A percentile compares a stretch with the other conserved stretches of the same genome.
These are phyloP conservation scores for Bursaphelenchus mucronatus DNA, from an alignment of 1,140 invertebrate genomes.

Conservation along the genomic window DNA sequence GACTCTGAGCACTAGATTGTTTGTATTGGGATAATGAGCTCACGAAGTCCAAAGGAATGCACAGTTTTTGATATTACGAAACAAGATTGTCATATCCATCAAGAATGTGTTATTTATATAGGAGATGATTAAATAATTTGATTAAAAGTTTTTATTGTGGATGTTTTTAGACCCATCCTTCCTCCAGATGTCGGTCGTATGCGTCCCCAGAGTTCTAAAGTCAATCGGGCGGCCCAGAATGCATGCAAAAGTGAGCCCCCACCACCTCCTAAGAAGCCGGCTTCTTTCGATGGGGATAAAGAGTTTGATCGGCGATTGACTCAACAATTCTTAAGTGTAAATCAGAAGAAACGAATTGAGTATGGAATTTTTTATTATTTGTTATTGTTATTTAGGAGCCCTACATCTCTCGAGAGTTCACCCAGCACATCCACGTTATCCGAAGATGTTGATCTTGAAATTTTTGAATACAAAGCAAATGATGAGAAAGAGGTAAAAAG, in stretches of 20 bases:
- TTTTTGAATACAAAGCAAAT: constrained; percentile 19
- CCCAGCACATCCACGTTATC: not conserved
- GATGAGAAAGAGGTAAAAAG: constrained; percentile 24
- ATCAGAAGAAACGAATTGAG: not conserved
- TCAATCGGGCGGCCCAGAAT: too few relatives aligned
- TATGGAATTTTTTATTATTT: not conserved
- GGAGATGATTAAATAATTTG: too few relatives aligned
- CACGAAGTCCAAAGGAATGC: too few relatives aligned
- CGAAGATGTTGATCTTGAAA: constrained; percentile 3
- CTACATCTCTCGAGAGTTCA: not conserved
- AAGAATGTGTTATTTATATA: too few relatives aligned
- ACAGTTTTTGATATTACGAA: too few relatives aligned
- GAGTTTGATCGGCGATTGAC: not conserved
- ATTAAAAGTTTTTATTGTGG: too few relatives aligned
- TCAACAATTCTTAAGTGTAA: not conserved
- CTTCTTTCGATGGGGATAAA: not conserved
- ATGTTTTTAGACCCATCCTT: too few relatives aligned
- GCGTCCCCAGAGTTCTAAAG: too few relatives aligned
- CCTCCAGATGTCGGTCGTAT: too few relatives aligned
- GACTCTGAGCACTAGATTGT: not conserved
- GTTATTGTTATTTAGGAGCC: not conserved
- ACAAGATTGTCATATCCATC: too few relatives aligned
- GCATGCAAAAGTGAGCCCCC: not conserved
- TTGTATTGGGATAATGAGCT: too few relatives aligned
- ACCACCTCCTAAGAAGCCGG: not conserved